phyloP scores from a whole-genome alignment of 2,113 vertebrate species.

The Sitta europaea region DNA sequence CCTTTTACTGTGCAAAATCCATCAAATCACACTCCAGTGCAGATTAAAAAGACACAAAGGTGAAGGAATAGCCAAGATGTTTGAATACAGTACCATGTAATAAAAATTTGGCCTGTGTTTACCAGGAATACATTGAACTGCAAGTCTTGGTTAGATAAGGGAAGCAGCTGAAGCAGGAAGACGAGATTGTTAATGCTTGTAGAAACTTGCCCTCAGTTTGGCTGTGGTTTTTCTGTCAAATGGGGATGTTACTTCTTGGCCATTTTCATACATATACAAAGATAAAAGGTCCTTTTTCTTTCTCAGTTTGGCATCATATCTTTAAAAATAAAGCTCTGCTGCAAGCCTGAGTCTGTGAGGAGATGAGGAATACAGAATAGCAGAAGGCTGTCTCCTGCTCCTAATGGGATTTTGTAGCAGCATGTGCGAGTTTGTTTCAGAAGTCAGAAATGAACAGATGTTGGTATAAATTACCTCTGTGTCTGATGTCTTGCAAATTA shows the following conservation, averaged over 20 bases:
- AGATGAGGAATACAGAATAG: constrained; percentile 70
- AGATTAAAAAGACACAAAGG: constrained; percentile 1
- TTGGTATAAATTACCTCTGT: constrained; percentile 92
- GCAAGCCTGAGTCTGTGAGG: constrained; percentile 22
- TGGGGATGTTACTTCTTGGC: neutral
- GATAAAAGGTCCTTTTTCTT: constrained; percentile 17
- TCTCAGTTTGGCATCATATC: constrained; percentile 34
- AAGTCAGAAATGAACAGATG: constrained; percentile 93
- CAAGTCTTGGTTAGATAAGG: neutral
- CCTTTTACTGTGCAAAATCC: neutral
- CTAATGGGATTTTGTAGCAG: constrained; percentile 84
- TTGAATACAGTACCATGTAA: neutral
- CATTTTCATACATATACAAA: neutral
- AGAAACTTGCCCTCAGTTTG: constrained; percentile 29
- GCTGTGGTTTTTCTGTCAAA: neutral
- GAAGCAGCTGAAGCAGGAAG: neutral
- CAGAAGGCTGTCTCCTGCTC: constrained; percentile 77
- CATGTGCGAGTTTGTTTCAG: constrained; percentile 86
- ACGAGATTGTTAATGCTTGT: neutral
- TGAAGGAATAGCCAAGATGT: neutral
- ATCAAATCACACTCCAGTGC: neutral
- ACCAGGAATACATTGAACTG: neutral
- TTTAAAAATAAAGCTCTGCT: constrained; percentile 60
- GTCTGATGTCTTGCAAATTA: constrained; percentile 91
- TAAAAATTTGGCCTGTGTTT: neutral